Percentiles rank a stretch among this genome's conserved stretches.
phyloP scores from a whole-genome alignment of 2,797 vertebrate genomes.

The Pipistrellus kuhlii region DNA sequence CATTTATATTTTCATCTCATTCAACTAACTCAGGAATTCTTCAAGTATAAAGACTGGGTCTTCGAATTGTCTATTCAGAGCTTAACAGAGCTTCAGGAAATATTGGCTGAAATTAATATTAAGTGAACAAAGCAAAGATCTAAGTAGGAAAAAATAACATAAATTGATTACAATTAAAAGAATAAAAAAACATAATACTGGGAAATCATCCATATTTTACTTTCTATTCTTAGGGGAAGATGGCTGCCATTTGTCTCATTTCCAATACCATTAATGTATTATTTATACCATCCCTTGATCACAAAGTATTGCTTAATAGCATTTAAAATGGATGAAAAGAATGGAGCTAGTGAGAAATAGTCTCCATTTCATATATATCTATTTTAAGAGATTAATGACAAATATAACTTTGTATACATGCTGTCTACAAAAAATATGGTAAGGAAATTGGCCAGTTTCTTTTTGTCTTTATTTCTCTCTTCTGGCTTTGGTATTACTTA shows the following conservation, averaged over 20 bases:
- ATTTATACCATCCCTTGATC: neutral
- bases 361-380: conserved; percentile 35
- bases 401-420: neutral
- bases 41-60: neutral
- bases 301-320: neutral
- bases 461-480: neutral
- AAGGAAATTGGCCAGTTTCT: conserved; percentile 14
- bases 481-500: neutral
- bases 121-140: neutral
- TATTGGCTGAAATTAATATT: neutral
- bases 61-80: neutral
- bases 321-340: neutral
- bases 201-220: neutral
- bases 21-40: neutral
- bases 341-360: neutral
- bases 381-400: neutral
- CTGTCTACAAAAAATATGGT: neutral
- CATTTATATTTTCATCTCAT: neutral
- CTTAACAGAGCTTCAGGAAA: conserved; percentile 21
- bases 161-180: neutral
- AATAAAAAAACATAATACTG: neutral
- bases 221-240: neutral
- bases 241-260: neutral
- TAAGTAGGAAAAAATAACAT: neutral
- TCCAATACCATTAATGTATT: neutral